These are phyloP conservation scores for Syngnathus rostellatus DNA, from an alignment of 2,797 vertebrate genomes.

Conservation along the genomic window DNA sequence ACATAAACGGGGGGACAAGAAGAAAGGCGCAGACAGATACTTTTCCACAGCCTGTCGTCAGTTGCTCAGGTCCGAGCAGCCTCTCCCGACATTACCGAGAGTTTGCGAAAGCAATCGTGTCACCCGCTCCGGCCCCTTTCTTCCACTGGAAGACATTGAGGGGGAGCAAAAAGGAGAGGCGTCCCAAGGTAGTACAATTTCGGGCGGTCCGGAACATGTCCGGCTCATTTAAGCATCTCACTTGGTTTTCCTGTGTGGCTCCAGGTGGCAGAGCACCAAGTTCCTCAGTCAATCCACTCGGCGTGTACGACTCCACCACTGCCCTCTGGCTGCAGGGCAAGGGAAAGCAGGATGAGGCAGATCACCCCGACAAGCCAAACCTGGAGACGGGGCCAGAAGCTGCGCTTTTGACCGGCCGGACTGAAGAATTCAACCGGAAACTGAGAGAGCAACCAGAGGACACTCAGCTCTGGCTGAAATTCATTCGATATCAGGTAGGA, in stretches of 20 bases:
- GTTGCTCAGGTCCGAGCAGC: constrained; percentile 55
- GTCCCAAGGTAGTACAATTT: background rate
- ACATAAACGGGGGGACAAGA: constrained; percentile 54
- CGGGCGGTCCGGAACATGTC: no score
- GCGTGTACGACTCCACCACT: constrained; percentile 84
- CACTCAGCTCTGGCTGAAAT: constrained; percentile 81
- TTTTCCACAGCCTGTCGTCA: constrained; percentile 69
- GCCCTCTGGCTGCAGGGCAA: constrained; percentile 84
- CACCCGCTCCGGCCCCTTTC: constrained; percentile 48
- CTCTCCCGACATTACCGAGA: constrained; percentile 38
- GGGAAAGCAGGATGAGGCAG: constrained; percentile 54
- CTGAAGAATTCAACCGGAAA: constrained; percentile 85
- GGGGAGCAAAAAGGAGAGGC: constrained; percentile 19
- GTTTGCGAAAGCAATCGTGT: constrained; percentile 10
- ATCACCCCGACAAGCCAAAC: constrained; percentile 20
- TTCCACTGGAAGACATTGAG: constrained; percentile 61
- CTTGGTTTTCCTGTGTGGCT: background rate
- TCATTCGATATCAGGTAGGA: constrained; percentile 85
- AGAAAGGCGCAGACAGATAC: constrained; percentile 74
- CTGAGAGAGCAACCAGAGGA: constrained; percentile 84
- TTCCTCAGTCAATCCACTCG: constrained; percentile 76
- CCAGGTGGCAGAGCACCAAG: constrained; percentile 29
- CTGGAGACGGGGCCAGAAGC: constrained; percentile 3
- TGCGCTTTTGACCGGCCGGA: constrained; percentile 47
- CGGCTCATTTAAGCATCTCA: background rate